Evolutionary conservation across 2,113 vertebrate species (phyloP).

Genomic region (Chionodraco myersi): DNA sequence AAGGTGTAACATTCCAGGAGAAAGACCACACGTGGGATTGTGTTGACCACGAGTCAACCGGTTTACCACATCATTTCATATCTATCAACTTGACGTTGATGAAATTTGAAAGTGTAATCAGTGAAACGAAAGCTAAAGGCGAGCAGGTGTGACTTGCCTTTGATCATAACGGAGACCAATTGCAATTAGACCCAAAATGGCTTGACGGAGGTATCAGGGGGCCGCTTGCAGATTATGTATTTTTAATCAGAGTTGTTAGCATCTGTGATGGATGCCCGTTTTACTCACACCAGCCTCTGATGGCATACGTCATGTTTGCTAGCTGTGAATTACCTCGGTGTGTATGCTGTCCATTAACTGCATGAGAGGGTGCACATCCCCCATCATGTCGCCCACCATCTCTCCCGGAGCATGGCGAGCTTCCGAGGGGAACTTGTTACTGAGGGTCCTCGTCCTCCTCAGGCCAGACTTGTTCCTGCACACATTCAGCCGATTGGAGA

Average conservation of each 20-base stretch:
- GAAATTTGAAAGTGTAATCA: conserved; percentile 86
- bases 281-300: conserved; percentile 74
- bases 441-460: neutral
- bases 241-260: conserved; percentile 88
- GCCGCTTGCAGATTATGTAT: conserved; percentile 84
- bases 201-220: conserved; percentile 78
- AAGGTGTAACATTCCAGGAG: conserved; percentile 12
- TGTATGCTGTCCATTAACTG: conserved; percentile 61
- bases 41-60: conserved; percentile 75
- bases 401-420: neutral
- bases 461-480: neutral
- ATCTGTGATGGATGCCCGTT: conserved; percentile 83
- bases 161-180: conserved; percentile 85
- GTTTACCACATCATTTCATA: conserved; percentile 77
- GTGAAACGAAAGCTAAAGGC: conserved; percentile 82
- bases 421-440: conserved; percentile 3
- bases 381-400: neutral
- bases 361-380: conserved; percentile 35
- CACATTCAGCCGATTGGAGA: neutral
- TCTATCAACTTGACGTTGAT: conserved; percentile 83
- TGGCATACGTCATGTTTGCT: conserved; percentile 65
- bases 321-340: conserved; percentile 56
- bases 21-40: conserved; percentile 25
- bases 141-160: conserved; percentile 85
- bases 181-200: conserved; percentile 85